Evolutionary conservation across 2,113 vertebrate species (phyloP).

Genomic region (Salvelinus sp.): DNA sequence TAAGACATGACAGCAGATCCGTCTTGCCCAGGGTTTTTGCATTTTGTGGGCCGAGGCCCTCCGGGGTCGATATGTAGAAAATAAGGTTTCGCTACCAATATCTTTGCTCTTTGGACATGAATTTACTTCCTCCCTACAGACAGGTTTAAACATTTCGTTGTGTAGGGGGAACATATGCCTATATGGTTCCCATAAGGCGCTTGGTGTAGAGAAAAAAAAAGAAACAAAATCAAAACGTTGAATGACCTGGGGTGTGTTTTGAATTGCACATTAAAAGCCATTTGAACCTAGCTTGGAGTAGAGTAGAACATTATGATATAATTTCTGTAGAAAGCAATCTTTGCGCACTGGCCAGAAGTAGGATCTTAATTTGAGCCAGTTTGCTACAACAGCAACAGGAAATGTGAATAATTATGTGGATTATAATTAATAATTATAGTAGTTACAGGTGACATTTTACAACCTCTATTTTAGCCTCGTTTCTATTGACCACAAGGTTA

Average conservation of each 20-base stretch:
- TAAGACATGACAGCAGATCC: slow-evolving; percentile 69
- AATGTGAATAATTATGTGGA: too few species aligned
- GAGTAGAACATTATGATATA: too few species aligned
- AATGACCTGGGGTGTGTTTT: slow-evolving; percentile 19
- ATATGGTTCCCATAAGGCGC: slow-evolving; percentile 16
- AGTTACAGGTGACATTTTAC: too few species aligned
- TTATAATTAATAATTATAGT: too few species aligned
- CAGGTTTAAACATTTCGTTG: slow-evolving; percentile 34
- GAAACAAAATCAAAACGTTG: slow-evolving; percentile 8
- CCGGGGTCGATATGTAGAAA: slow-evolving; percentile 66
- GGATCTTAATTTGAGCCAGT: too few species aligned
- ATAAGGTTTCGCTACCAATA: slow-evolving; percentile 69
- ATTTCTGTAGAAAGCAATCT: too few species aligned
- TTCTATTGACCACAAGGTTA: too few species aligned
- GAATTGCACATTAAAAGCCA: slow-evolving; percentile 32
- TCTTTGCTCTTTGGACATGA: slow-evolving; percentile 23
- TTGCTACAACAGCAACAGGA: too few species aligned
- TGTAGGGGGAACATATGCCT: slow-evolving; percentile 8
- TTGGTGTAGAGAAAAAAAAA: slow-evolving; percentile 2
- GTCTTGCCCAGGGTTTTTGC: slow-evolving; percentile 65
- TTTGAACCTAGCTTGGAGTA: not conserved
- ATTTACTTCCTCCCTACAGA: slow-evolving; percentile 5
- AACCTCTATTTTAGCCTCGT: too few species aligned
- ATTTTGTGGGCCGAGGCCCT: slow-evolving; percentile 47
- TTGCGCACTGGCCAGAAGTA: too few species aligned